Percentiles rank a stretch among this genome's conserved stretches.
Conservation (phyloP, 2,888 invertebrate species). For the Dasypogon diadema region DNA sequence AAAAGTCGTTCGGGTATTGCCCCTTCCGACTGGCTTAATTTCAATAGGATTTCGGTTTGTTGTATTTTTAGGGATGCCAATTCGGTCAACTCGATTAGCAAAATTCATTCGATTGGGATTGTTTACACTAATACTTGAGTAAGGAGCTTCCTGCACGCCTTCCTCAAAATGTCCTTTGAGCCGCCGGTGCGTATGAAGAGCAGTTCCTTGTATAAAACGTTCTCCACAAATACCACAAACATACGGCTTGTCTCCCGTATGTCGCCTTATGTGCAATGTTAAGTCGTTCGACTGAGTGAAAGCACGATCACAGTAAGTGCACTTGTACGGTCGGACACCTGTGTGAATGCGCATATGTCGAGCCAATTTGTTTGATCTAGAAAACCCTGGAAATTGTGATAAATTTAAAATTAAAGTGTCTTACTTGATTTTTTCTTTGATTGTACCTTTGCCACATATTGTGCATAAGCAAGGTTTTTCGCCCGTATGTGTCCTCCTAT, state of each 20-base stretch:
- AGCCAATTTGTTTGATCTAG: slow-evolving; percentile 74
- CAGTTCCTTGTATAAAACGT: slow-evolving; percentile 76
- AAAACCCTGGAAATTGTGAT: slow-evolving; percentile 68
- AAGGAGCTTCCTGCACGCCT: slow-evolving; percentile 57
- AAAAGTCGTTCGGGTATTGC: not conserved
- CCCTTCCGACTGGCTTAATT: slow-evolving; percentile 53
- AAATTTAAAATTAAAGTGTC: not conserved
- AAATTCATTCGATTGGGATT: slow-evolving; percentile 53
- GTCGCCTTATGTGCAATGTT: slow-evolving; percentile 77
- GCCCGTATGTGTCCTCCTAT: slow-evolving; percentile 74
- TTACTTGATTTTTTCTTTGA: no score
- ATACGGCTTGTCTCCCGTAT: slow-evolving; percentile 78
- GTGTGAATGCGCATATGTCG: slow-evolving; percentile 73
- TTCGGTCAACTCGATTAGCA: slow-evolving; percentile 51
- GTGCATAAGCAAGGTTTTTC: slow-evolving; percentile 72
- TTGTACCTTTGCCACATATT: slow-evolving; percentile 58
- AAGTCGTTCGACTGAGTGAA: slow-evolving; percentile 81
- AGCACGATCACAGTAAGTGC: slow-evolving; percentile 69
- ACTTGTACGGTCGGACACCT: slow-evolving; percentile 74
- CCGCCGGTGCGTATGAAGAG: slow-evolving; percentile 74
- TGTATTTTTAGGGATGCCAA: slow-evolving; percentile 38
- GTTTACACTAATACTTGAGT: slow-evolving; percentile 52
- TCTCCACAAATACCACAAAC: slow-evolving; percentile 77
- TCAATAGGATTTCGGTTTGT: slow-evolving; percentile 6
- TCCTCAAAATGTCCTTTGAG: slow-evolving; percentile 72